Evolutionary conservation across 92 coral and sea anemone species (phyloP), one percentile per base, ranked within the genome.

Genomic region (Zoanthus solanderi): DNA sequence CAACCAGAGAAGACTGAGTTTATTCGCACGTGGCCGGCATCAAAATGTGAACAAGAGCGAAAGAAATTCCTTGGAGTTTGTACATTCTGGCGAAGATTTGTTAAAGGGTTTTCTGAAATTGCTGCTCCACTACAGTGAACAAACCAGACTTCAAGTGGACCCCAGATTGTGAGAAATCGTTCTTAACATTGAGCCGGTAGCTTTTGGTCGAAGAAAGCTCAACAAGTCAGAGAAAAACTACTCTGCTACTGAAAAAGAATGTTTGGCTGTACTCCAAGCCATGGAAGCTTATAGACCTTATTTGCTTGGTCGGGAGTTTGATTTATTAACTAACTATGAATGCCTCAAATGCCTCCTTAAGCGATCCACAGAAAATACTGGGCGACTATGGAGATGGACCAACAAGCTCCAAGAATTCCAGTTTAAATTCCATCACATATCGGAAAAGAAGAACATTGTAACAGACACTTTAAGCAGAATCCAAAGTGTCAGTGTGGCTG

Each of bases 71-170:
- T 23, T 23, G 23, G 23, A 23, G 23, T 23, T 23, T 23, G 23
- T 23, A 23, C 23, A 23, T 23, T 23, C 23, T 23, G 23, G 23
- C 23, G 23, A 23, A 23, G 23, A 23, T 23, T 23, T 23, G 23
- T 23, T 23, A 23, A 23, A 23, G 23, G 23, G 23, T 23, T 23
- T 23, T 23, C 23, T 23, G 23, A 23, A 23, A 23, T 23, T 23
- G 23, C 23, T 23, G 23, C 23, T 23, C 23, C 60, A 54, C 60
- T 56, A 1, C 10, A 0, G 11, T 56, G 61, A 88, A 85, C 75
- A 85, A 89, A 86, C 69, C 90, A 44, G 88, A 92, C 34, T 81
- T 88, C 58, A 16, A 47, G 73, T 91, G 94, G 93, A 66, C 94
- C n/a, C 60, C 87, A 37, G 79, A 69, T 15, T 88, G 94, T 78